Evolutionary conservation across 2,888 invertebrate species (phyloP).

Genomic region (Loripinus fragilis): DNA sequence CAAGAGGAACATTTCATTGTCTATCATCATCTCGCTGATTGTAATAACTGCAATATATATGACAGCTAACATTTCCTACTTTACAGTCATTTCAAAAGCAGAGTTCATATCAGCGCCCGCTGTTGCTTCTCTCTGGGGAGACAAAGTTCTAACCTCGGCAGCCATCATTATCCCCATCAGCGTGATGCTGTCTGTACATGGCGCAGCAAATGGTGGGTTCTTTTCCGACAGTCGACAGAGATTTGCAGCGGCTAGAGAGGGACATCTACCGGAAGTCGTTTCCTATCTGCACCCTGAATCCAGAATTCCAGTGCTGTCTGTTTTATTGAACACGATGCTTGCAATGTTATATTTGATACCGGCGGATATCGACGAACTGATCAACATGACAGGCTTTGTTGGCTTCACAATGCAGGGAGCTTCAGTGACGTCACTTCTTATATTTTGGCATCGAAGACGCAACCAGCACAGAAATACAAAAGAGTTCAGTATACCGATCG

Average conservation of each 20-base stretch:
- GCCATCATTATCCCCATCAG: slow-evolving; percentile 42
- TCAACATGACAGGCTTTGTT: slow-evolving; percentile 24
- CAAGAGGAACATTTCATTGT: slow-evolving; percentile 38
- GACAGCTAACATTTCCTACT: slow-evolving; percentile 44
- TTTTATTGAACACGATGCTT: neutral
- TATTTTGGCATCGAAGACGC: neutral
- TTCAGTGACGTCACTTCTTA: neutral
- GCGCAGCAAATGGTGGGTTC: slow-evolving; percentile 1
- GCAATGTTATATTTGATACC: slow-evolving; percentile 20
- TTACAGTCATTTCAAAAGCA: slow-evolving; percentile 31
- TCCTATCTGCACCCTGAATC: slow-evolving; percentile 37
- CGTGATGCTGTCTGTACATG: slow-evolving; percentile 39
- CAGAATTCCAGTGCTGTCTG: slow-evolving; percentile 23
- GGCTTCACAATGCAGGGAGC: neutral
- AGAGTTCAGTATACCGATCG: slow-evolving; percentile 37
- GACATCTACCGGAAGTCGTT: slow-evolving; percentile 48
- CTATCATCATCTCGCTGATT: slow-evolving; percentile 38
- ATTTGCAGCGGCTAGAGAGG: slow-evolving; percentile 40
- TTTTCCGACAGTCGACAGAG: no score
- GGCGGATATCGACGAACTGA: slow-evolving; percentile 16
- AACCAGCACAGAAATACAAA: neutral
- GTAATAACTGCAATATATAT: slow-evolving; percentile 41
- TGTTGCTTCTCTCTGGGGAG: slow-evolving; percentile 45
- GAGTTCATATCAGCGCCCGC: slow-evolving; percentile 38
- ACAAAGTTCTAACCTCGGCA: slow-evolving; percentile 23